A percentile compares a stretch with the other conserved stretches of the same genome.
Conservation (phyloP, 2,888 invertebrate genomes). For the Morinoia aosen region DNA sequence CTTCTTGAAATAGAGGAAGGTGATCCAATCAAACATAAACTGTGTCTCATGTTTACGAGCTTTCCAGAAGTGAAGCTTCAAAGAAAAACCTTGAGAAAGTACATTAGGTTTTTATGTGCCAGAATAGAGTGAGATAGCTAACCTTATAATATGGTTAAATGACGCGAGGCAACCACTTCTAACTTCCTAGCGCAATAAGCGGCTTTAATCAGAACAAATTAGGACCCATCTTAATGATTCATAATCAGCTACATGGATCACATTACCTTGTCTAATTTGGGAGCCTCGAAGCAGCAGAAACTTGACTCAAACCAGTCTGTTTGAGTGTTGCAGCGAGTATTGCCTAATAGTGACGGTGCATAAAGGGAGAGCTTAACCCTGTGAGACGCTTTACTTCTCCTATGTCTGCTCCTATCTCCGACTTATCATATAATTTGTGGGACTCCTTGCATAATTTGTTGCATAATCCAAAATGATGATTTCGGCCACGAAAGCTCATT, state of each 20-base stretch:
- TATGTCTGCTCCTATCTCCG: neutral
- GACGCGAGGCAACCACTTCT: neutral
- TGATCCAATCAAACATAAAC: neutral
- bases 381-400: neutral
- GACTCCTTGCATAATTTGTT: neutral
- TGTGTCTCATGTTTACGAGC: neutral
- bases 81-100: slow-evolving; percentile 12
- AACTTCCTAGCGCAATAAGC: slow-evolving; percentile 33
- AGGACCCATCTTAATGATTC: slow-evolving; percentile 47
- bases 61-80: neutral
- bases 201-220: slow-evolving; percentile 51
- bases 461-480: neutral
- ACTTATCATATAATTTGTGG: slow-evolving; percentile 3
- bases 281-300: slow-evolving; percentile 16
- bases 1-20: neutral
- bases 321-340: neutral
- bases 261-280: slow-evolving; percentile 46
- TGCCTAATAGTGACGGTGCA: neutral
- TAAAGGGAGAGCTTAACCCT: neutral
- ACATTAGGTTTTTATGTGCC: neutral
- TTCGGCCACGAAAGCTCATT: neutral
- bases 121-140: neutral
- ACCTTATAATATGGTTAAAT: slow-evolving; percentile 22
- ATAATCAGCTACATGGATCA: slow-evolving; percentile 50
- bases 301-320: slow-evolving; percentile 13